Base-by-base conservation (phyloP, 2,888 invertebrate genomes). In the Ormyrus pomaceus region DNA sequence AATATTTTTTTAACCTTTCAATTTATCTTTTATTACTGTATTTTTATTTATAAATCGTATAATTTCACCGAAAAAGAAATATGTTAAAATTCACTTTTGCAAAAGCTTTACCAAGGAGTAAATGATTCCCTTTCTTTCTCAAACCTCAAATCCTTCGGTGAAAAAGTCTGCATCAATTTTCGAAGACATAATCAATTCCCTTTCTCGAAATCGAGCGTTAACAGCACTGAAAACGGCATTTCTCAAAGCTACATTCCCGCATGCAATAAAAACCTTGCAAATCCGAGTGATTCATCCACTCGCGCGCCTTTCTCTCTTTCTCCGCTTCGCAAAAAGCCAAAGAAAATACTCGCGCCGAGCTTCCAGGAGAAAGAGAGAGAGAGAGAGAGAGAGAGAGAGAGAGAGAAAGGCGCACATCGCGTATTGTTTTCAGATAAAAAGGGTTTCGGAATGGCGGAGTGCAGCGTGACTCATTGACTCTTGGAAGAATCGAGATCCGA, bases 381-480 rank as follows among this genome's bases (percentile, higher is more conserved):
- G 3, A 4, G 34, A 34, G 34, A 34, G n/a, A 59, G 56, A 59
- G 71, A 10, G 59, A 51, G 50, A 59, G n/a, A 59, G 56, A 59
- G 71, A 10, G 59, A 45, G 61, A 61, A 51, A 45, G 61, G 71
- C 34, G 71, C 34, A 34, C 45, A 61, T 13, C 48, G 13, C 50
- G 66, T 13, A 62, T 62, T 62, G 72, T 72, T 72, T 62, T 3
- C 6, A 51, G 34, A 72, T 72, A 62, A 72, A 72, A 61, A 46
- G 34, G 34, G 46, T 72, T 72, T 72, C 13, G 62, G 11, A 72
- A 46, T n/a, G 53, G 8, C n/a, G 34, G 48, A 13, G 11, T 34
- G 7, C 48, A 48, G 48, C 50, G 7, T 71, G 59, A 71, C 61
- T 71, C 71, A 71, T 45, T 48, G n/a, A 8, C 45, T 45, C 64